These are phyloP conservation scores for Ophioderma brevispina DNA, from an alignment of 35 echinoderm and acorn worm species.

Conservation along the genomic window DNA sequence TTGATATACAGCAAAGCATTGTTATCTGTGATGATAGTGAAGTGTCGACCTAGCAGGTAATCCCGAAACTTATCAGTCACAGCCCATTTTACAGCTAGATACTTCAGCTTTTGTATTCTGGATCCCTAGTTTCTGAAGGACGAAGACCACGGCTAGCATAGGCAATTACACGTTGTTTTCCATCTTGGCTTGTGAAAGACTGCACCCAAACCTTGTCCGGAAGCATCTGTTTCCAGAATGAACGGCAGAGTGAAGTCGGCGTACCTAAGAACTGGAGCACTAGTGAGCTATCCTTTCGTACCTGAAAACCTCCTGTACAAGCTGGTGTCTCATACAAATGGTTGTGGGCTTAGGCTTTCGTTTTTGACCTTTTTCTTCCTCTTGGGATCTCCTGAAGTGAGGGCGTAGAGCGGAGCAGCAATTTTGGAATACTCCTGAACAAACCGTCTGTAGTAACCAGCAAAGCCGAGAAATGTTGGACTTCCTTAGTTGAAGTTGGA, in stretches of 20 bases:
- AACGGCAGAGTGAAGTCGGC: slow-evolving; percentile 38
- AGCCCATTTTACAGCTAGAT: slow-evolving; percentile 49
- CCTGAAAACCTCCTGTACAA: slow-evolving; percentile 10
- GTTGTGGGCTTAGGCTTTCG: too few relatives aligned
- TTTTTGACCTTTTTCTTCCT: neutral
- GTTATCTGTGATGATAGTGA: slow-evolving; percentile 66
- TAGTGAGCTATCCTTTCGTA: neutral
- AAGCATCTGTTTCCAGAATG: slow-evolving; percentile 50
- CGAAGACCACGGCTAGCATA: slow-evolving; percentile 44
- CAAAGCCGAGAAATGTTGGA: too few relatives aligned
- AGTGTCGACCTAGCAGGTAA: slow-evolving; percentile 33
- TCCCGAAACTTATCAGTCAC: slow-evolving; percentile 47
- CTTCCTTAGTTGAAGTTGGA: too few relatives aligned
- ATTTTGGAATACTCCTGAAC: slow-evolving; percentile 61
- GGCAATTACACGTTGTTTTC: slow-evolving; percentile 54
- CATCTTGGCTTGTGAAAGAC: slow-evolving; percentile 48
- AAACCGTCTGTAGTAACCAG: too few relatives aligned
- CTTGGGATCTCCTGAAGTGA: slow-evolving; percentile 18
- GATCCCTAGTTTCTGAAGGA: slow-evolving; percentile 3
- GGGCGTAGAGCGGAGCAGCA: slow-evolving; percentile 7
- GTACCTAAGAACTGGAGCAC: slow-evolving; percentile 55
- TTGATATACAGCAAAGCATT: neutral
- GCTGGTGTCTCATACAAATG: neutral
- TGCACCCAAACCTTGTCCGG: neutral
- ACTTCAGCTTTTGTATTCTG: slow-evolving; percentile 37